Evolutionary conservation across 2,888 invertebrate genomes (phyloP).

Genomic region (Cyrtodaria siliqua): DNA sequence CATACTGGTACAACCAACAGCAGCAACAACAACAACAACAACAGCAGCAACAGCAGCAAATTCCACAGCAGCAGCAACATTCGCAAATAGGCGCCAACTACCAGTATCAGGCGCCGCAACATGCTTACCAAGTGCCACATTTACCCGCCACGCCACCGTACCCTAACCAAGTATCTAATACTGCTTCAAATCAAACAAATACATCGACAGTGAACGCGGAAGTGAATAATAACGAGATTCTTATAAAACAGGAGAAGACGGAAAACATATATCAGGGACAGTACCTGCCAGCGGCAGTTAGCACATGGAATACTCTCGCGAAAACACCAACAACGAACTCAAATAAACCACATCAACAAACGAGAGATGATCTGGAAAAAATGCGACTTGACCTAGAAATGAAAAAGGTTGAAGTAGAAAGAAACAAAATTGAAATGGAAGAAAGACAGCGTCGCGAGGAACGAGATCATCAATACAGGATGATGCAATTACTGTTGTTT

Average conservation of each 20-base stretch:
- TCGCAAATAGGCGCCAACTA: background rate
- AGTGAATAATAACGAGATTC: conserved; percentile 23
- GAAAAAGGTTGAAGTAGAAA: conserved; percentile 54
- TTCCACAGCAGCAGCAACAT: conserved; percentile 1
- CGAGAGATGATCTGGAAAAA: conserved; percentile 48
- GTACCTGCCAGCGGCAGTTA: background rate
- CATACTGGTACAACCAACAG: background rate
- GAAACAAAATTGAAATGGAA: conserved; percentile 61
- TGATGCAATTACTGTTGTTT: conserved; percentile 60
- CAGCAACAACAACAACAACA: background rate
- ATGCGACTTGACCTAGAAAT: conserved; percentile 56
- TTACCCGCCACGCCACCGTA: conserved; percentile 6
- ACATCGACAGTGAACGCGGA: background rate
- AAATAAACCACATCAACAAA: conserved; percentile 1
- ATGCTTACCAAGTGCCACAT: background rate
- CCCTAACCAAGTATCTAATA: background rate
- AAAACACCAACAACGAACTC: background rate
- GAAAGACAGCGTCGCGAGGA: conserved; percentile 60
- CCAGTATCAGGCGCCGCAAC: conserved; percentile 1
- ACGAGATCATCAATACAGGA: conserved; percentile 58
- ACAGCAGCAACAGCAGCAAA: conserved; percentile 7
- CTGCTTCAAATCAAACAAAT: background rate
- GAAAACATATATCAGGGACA: background rate
- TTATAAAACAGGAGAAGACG: conserved; percentile 21
- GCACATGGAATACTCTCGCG: background rate